A percentile compares a stretch with the other conserved stretches of the same genome.
Evolutionary conservation across 2,113 vertebrate genomes (phyloP).

Genomic region (Hippocampus abdominalis): DNA sequence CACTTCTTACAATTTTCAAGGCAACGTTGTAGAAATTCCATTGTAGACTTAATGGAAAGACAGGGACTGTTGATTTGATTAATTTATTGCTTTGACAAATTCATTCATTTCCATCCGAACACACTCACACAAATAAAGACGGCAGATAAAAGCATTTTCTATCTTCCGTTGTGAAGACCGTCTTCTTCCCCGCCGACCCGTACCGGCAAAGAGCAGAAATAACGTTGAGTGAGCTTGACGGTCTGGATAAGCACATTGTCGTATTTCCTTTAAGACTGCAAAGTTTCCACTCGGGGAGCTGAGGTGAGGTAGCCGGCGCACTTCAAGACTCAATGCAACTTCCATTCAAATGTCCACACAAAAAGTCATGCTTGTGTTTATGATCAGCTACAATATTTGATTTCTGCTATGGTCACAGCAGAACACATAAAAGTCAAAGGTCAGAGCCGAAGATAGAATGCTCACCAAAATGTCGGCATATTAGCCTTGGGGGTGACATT

Average conservation of each 20-base stretch:
- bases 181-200: constrained; percentile 2
- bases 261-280: neutral
- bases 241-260: neutral
- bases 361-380: neutral
- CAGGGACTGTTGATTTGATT: constrained; percentile 16
- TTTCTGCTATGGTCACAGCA: neutral
- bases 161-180: constrained; percentile 12
- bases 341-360: neutral
- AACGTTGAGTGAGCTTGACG: constrained; percentile 10
- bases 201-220: constrained; percentile 17
- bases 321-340: neutral
- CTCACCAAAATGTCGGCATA: neutral
- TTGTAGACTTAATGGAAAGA: neutral
- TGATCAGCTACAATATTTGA: neutral
- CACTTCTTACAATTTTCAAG: neutral
- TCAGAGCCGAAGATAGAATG: neutral
- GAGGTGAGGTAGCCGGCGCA: neutral
- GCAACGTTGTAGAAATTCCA: neutral
- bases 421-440: neutral
- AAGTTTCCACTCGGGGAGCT: neutral
- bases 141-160: constrained; percentile 14
- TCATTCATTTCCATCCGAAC: constrained; percentile 15
- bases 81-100: constrained; percentile 47
- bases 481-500: neutral
- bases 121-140: constrained; percentile 33